These are phyloP conservation scores for Microctonus aethiopoides DNA, from an alignment of 2,888 invertebrate species.

Conservation along the genomic window DNA sequence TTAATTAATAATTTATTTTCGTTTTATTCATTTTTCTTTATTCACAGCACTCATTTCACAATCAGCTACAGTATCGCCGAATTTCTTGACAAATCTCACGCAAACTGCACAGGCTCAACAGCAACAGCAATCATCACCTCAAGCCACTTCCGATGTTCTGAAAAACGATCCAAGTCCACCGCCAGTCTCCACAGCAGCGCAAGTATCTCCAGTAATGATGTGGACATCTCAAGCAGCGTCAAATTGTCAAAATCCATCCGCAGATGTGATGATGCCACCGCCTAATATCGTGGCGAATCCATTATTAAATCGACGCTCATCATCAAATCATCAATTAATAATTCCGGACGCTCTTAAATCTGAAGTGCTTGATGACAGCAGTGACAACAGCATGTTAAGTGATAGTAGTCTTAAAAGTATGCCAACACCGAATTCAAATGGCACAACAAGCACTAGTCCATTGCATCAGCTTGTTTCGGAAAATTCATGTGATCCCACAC, in stretches of 20 bases:
- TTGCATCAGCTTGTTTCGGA: conserved; percentile 66
- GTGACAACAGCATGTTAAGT: conserved; percentile 73
- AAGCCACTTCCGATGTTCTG: conserved; percentile 46
- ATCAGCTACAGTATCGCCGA: conserved; percentile 45
- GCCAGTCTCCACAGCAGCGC: conserved; percentile 48
- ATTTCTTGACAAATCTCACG: conserved; percentile 41
- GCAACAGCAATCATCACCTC: conserved; percentile 22
- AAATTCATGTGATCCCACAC: conserved; percentile 62
- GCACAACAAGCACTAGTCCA: conserved; percentile 55
- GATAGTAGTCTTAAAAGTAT: conserved; percentile 65
- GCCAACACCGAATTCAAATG: conserved; percentile 52
- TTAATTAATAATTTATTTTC: no score
- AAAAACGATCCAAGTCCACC: conserved; percentile 62
- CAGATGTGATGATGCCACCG: conserved; percentile 79
- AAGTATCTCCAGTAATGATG: conserved; percentile 61
- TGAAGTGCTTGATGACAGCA: conserved; percentile 79
- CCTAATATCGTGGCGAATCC: conserved; percentile 73
- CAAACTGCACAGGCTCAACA: conserved; percentile 27
- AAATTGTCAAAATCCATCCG: conserved; percentile 55
- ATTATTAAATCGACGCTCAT: conserved; percentile 70
- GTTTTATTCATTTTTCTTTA: not conserved
- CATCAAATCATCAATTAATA: conserved; percentile 70
- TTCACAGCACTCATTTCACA: conserved; percentile 52
- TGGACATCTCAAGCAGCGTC: conserved; percentile 51
- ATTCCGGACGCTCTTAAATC: conserved; percentile 70